Evolutionary conservation across 2,797 vertebrate genomes (phyloP).

Genomic region (Anolis apletophallus): DNA sequence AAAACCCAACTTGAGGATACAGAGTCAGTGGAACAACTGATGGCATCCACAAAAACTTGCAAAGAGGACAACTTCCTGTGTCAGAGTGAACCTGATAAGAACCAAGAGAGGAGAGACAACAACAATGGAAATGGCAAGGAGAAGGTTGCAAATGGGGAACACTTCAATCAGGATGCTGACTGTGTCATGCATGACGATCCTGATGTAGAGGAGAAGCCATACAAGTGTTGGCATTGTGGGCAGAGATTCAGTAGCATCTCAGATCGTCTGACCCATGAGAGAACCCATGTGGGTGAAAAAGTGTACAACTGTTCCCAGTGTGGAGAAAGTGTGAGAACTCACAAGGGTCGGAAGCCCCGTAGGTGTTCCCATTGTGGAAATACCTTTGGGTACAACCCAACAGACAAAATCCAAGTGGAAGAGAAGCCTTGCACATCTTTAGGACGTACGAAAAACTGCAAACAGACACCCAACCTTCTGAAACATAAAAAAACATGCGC

Average conservation of each 20-base stretch:
- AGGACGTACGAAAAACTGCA: neutral
- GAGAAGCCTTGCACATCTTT: neutral
- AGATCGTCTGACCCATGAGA: neutral
- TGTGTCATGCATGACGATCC: neutral
- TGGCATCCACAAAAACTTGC: no score
- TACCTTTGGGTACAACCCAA: neutral
- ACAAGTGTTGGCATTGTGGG: slow-evolving; percentile 17
- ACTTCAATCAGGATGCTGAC: neutral
- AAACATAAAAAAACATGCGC: slow-evolving; percentile 14
- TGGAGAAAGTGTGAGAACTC: slow-evolving; percentile 26
- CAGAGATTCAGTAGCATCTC: no score
- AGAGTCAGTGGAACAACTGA: no score
- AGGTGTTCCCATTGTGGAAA: slow-evolving; percentile 22
- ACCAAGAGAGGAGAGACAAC: neutral
- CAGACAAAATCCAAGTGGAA: neutral
- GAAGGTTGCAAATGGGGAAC: no score
- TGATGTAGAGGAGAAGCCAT: neutral
- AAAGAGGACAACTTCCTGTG: neutral
- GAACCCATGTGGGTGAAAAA: slow-evolving; percentile 22
- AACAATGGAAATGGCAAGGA: no score
- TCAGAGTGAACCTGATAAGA: neutral
- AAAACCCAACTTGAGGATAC: neutral
- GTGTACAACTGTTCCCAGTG: slow-evolving; percentile 24
- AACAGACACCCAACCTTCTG: neutral
- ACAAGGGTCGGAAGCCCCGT: slow-evolving; percentile 6